Evolutionary conservation across 2,797 vertebrate genomes (phyloP), one percentile per base, ranked within the genome.

Genomic region (Phrynocephalus forsythii): DNA sequence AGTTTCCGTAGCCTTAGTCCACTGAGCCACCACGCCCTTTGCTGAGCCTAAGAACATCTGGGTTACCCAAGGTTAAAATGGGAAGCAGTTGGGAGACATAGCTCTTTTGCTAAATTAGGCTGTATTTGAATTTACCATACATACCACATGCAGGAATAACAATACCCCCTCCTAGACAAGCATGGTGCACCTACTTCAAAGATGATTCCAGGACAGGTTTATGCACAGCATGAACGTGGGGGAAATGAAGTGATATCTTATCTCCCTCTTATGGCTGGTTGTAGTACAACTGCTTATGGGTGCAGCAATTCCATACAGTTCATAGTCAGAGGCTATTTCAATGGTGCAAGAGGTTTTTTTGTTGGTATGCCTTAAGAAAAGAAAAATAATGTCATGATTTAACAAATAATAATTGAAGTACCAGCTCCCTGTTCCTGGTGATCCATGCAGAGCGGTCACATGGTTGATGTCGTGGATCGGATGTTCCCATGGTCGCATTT

Each of bases 201-300:
- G 48, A 60, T 83, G 28, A 60, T 63, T 44, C 3, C 30, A 75
- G 48, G 11, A 1, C 8, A 33, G 30, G 30, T 38, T 16, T 75
- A 84, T 26, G 10, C 24, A 63, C 67, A 28, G 38, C 20, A 28
- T 15, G 0, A 5, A 71, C 3, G 63, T 8, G 18, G 2, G 18
- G 84, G 52, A 86, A 86, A 92, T 92, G 90, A 84, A 92, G 86
- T 86, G n/a, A 94, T 91, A 0, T 91, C 86, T 89, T 89, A 94
- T 87, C 94, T 93, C 93, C 93, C 94, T 94, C 93, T 95, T 87
- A 94, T 73, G 94, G 94, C 82, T 84, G 22, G 44, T 86, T 20
- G 22, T 18, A 1, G 93, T 93, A 95, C 73, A 80, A 82, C 93
- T 50, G 18, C 1, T 0, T 30, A 15, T 28, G 30, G 26, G 30